These are phyloP conservation scores for Chionoecetes opilio DNA, from an alignment of 1,140 invertebrate genomes.

Conservation along the genomic window DNA sequence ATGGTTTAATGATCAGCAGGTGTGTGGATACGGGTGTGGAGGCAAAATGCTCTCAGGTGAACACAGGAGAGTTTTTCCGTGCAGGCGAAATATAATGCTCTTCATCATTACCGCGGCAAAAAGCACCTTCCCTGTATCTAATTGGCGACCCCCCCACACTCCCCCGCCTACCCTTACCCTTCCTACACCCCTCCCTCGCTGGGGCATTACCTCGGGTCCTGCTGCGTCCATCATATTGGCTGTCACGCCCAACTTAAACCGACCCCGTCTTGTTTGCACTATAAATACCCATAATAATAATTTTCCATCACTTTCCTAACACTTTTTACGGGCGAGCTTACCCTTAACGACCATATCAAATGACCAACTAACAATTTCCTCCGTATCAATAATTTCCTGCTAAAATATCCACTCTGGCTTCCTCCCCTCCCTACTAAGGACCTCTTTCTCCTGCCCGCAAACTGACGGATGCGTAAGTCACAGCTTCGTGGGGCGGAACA, in stretches of 20 bases:
- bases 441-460: neutral
- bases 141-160: no score
- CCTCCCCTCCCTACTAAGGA: neutral
- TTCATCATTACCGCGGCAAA: constrained; percentile 29
- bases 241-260: constrained; percentile 18
- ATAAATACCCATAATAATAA: constrained; percentile 37
- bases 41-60: constrained; percentile 27
- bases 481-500: neutral
- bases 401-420: neutral
- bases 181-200: neutral
- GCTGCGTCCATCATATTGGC: neutral
- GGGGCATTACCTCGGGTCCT: neutral
- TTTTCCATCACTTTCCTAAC: constrained; percentile 31
- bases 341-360: constrained; percentile 49
- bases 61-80: constrained; percentile 2
- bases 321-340: neutral
- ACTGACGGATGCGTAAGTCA: constrained; percentile 58
- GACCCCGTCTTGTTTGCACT: constrained; percentile 25
- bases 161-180: neutral
- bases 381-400: constrained; percentile 48
- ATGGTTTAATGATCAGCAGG: neutral
- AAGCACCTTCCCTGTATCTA: constrained; percentile 6
- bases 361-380: constrained; percentile 53
- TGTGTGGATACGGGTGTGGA: constrained; percentile 25
- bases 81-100: constrained; percentile 19